Conservation (phyloP, 2,888 invertebrate species). For the Phrixothrix hirtus region DNA sequence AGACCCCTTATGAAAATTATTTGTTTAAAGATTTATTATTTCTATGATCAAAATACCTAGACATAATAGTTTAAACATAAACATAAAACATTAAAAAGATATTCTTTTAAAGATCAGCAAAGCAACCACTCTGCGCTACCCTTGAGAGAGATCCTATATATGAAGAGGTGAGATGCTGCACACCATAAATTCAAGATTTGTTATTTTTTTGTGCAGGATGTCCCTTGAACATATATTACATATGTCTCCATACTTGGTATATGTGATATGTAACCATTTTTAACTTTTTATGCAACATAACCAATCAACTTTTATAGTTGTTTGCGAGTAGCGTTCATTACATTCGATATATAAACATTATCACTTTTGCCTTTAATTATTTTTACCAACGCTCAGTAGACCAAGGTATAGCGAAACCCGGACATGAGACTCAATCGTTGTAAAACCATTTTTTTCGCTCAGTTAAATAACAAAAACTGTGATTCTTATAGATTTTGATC, state of each 20-base stretch:
- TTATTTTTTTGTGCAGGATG: not conserved
- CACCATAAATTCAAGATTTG: not conserved
- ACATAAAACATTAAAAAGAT: not conserved
- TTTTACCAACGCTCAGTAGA: not conserved
- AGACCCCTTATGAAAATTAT: not conserved
- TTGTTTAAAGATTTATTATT: not conserved
- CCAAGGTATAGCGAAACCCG: no score
- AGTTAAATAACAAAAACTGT: no score
- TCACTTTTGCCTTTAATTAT: not conserved
- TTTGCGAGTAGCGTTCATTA: not conserved
- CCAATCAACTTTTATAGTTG: not conserved
- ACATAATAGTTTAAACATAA: not conserved
- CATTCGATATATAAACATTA: not conserved
- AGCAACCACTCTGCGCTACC: not conserved
- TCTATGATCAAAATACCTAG: not conserved
- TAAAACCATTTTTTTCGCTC: no score
- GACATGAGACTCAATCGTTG: no score
- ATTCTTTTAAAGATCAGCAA: not conserved
- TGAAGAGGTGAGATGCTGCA: constrained; percentile 1
- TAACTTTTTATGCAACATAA: not conserved
- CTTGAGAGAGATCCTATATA: not conserved
- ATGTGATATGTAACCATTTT: constrained; percentile 1
- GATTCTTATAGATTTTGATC: no score
- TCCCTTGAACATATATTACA: constrained; percentile 1
- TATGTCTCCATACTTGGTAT: not conserved